Base-by-base conservation (phyloP, 2,888 invertebrate species). In the Xestia xanthographa region DNA sequence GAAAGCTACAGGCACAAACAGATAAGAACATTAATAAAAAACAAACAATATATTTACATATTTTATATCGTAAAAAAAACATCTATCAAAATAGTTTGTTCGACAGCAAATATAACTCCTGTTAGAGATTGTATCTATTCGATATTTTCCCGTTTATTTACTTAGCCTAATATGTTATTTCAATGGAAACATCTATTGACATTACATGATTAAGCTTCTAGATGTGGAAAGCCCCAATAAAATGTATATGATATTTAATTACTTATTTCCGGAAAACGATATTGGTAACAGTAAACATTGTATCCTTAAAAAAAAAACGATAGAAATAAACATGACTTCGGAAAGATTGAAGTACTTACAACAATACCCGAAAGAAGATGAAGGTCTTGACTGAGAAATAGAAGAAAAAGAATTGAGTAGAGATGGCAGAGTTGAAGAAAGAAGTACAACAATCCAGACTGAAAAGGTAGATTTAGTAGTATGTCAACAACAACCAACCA, bases 151-250 rank as follows among this genome's bases (percentile, higher is more conserved):
- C 53, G 12, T 71, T 71, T 72, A 4, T 62, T 38, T 45, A 58
- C 12, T 62, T 77, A 72, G 1, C 26, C 29, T 58, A 58, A 58
- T 29, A 58, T 29, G 29, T 58, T 14, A n/a, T 58, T 58, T 29
- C 29, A 58, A 58, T 58, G 17, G 58, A 58, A 26, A 26, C 5
- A 26, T 12, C 53, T 38, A 67, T 56, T 65, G 43, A 67, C 65
- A 76, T 71, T 0, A 58, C 45, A 60, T 53, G 71, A 76, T 67
- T 81, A 26, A 68, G 41, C 22, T 53, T 58, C 29, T 68, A 66
- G 29, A 43, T 53, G 17, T 45, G 14, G 69, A 60, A n/a, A 75
- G 8, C 5, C 8, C 14, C 34, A 48, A 48, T 75, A 56, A 43
- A 17, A 66, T 75, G 41, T 58, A 41, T 26, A 45, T 60, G 34